phyloP scores from a whole-genome alignment of 2,888 invertebrate genomes.

The Harpagoxenus sublaevis region DNA sequence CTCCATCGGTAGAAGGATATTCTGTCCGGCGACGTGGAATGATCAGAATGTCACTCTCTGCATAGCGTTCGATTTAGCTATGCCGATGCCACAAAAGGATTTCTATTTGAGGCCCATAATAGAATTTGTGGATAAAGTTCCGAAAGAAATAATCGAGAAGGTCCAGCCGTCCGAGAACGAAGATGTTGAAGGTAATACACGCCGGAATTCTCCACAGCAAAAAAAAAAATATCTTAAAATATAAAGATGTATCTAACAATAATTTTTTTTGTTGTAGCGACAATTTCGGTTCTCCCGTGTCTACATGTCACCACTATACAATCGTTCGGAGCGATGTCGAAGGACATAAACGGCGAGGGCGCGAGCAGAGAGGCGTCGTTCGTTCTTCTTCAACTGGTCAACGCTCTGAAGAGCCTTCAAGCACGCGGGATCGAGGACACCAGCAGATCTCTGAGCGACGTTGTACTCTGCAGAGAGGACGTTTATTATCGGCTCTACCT shows the following conservation, averaged over 20 bases:
- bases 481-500: slow-evolving; percentile 90
- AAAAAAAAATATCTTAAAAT: background rate
- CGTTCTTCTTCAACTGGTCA: slow-evolving; percentile 93
- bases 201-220: background rate
- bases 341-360: slow-evolving; percentile 87
- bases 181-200: slow-evolving; percentile 89
- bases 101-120: slow-evolving; percentile 91
- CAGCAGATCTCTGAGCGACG: slow-evolving; percentile 90
- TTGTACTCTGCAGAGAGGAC: slow-evolving; percentile 91
- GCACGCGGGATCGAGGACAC: slow-evolving; percentile 94
- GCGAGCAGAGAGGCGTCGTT: slow-evolving; percentile 91
- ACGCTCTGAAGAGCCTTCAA: slow-evolving; percentile 93
- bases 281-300: slow-evolving; percentile 91
- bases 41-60: slow-evolving; percentile 87
- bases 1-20: slow-evolving; percentile 90
- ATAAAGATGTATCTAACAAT: background rate
- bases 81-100: slow-evolving; percentile 88
- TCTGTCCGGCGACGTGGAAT: slow-evolving; percentile 92
- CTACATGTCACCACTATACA: slow-evolving; percentile 92
- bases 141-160: slow-evolving; percentile 89
- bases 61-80: slow-evolving; percentile 88
- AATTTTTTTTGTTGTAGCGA: slow-evolving; percentile 88
- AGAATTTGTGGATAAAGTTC: slow-evolving; percentile 93
- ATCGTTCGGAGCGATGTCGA: slow-evolving; percentile 88
- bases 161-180: slow-evolving; percentile 88